Conservation (phyloP, 2,888 invertebrate genomes). For the Andrena chrysosceles region DNA sequence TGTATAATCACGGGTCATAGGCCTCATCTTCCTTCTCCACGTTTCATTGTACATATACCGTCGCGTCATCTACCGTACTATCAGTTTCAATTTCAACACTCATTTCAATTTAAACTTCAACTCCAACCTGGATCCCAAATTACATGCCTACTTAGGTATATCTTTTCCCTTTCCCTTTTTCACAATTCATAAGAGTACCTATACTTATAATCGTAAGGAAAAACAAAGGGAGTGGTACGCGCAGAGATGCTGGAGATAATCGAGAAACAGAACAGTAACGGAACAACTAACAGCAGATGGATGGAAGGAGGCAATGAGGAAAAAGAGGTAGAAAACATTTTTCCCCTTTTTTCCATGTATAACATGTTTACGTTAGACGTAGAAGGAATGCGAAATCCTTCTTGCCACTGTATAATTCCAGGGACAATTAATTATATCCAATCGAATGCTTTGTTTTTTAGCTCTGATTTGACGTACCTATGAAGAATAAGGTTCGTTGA, state of each 20-base stretch:
- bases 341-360: conserved; percentile 38
- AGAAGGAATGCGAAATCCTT: conserved; percentile 41
- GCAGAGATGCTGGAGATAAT: not conserved
- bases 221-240: not conserved
- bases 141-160: not conserved
- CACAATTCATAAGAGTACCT: not conserved
- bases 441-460: conserved; percentile 24
- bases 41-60: conserved; percentile 4
- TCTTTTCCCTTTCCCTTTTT: not conserved
- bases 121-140: not conserved
- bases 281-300: not conserved
- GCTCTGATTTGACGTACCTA: too few species aligned
- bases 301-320: not conserved
- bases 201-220: not conserved
- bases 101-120: too few species aligned
- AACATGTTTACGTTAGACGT: conserved; percentile 12
- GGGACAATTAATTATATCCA: conserved; percentile 34
- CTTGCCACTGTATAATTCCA: conserved; percentile 45
- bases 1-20: conserved; percentile 75
- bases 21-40: conserved; percentile 65
- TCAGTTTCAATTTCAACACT: not conserved
- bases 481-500: not conserved
- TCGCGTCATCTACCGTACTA: not conserved
- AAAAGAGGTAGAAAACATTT: conserved; percentile 28
- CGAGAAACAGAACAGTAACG: not conserved